Evolutionary conservation across 2,888 invertebrate genomes (phyloP), one percentile per base, ranked within the genome.

Genomic region (Drosophila anomelani): DNA sequence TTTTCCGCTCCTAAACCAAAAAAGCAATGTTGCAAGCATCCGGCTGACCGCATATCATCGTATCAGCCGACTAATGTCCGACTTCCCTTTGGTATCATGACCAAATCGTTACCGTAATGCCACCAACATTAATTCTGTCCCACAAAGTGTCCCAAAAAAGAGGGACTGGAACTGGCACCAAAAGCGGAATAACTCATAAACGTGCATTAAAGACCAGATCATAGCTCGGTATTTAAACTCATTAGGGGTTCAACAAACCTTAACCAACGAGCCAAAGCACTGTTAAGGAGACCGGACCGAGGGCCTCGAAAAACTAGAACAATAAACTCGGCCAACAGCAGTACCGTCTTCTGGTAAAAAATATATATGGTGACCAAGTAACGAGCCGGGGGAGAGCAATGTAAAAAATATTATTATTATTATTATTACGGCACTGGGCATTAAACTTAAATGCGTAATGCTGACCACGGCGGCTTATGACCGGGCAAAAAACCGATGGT

Each of bases 161-260:
- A 20, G 36, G 26, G n/a, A 12, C 59, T 20, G 15, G 0, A 51
- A 34, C 20, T 12, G 38, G 26, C 34, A 10, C 23, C 54, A 10
- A 39, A 39, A 17, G 47, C n/a, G 29, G 36, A 51, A 38, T 51
- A 56, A 64, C 49, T 68, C 66, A 67, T 69, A 69, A 69, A 34
- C 62, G 72, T 73, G 57, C 72, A 73, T 83, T 83, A 81, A 83
- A 78, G 75, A 76, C 80, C 83, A 72, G 61, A 80, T 79, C 80
- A 80, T 81, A 67, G 59, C 63, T 41, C 51, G 43, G 54, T 60
- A 85, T 85, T 70, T 79, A 85, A 85, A 83, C 85, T 80, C 83
- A 85, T 83, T 85, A 85, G 74, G 71, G 81, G 83, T 80, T 81
- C 85, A 85, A 85, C 82, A 83, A 83, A 85, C 81, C 79, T 67